A percentile compares a stretch with the other conserved stretches of the same genome.
phyloP scores from a whole-genome alignment of 2,888 invertebrate species.

The Cyclophora albipunctata region DNA sequence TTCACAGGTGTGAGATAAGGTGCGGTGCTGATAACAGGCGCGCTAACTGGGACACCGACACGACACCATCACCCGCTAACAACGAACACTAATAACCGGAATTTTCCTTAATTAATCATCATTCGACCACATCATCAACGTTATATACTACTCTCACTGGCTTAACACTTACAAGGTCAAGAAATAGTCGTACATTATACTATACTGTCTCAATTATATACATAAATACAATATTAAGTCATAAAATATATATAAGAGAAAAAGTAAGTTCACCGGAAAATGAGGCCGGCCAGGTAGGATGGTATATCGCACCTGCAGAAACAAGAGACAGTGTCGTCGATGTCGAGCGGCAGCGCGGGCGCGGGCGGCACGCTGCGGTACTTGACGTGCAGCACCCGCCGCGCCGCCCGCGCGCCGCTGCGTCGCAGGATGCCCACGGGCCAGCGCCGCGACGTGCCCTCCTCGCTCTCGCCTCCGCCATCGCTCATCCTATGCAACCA shows the following conservation, averaged over 20 bases:
- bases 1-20: slow-evolving; percentile 2
- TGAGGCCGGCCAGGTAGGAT: background rate
- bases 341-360: slow-evolving; percentile 64
- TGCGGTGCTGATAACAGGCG: slow-evolving; percentile 17
- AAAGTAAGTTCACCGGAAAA: slow-evolving; percentile 6
- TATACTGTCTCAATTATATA: too few relatives aligned
- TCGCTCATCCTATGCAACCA: slow-evolving; percentile 40
- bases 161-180: too few relatives aligned
- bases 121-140: too few relatives aligned
- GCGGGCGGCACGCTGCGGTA: slow-evolving; percentile 53
- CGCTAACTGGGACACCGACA: slow-evolving; percentile 1
- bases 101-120: background rate
- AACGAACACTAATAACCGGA: slow-evolving; percentile 27
- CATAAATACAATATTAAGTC: too few relatives aligned
- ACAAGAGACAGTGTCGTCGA: slow-evolving; percentile 85
- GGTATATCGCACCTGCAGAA: slow-evolving; percentile 81
- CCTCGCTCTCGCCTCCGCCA: slow-evolving; percentile 21
- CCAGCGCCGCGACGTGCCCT: slow-evolving; percentile 24
- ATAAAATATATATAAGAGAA: background rate
- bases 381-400: slow-evolving; percentile 55
- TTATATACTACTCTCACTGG: too few relatives aligned
- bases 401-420: slow-evolving; percentile 52
- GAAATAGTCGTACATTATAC: too few relatives aligned
- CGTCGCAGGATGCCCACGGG: slow-evolving; percentile 53
- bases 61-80: slow-evolving; percentile 26